Evolutionary conservation across 64 coral and sea anemone genomes (phyloP), one percentile per base, ranked within the genome.

Genomic region (Stichodactyla mertensii): DNA sequence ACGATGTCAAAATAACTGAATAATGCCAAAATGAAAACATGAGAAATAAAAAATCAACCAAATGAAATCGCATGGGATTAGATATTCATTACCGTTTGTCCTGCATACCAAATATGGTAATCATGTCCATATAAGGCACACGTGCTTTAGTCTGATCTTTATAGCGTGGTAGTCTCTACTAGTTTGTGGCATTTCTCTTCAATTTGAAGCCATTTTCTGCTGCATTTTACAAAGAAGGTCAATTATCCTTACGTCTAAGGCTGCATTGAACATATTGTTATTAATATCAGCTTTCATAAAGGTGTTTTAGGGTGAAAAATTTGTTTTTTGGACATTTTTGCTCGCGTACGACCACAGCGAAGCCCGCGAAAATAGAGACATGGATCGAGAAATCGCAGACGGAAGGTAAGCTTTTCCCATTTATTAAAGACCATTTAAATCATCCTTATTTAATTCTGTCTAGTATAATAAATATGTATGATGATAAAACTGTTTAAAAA

Each of bases 91-190:
- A 2, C 78, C 7, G 26, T 51, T 31, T 45, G 20, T 52, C 10
- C 20, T 53, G 6, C 15, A 81, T 14, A 19, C 78, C 53, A 81
- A n/a, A 81, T 81, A 55, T 53, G 52, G 78, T 9, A 52, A 20
- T 53, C 78, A 81, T 53, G 36, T 81, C 78, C 78, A 28, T 81
- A 81, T 81, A 81, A 81, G 78, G 78, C 51, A 53, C 51, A 55
- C 78, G 52, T 81, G 53, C 22, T 79, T 36, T 79, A 26, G 77
- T 79, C 10, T 81, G 78, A 6, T 81, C 78, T 74, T 81, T 52
- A 81, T 81, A 81, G 78, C 78, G 78, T 81, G 78, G 78, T 81
- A 81, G 52, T 54, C 54, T 55, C 52, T 8, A 74, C 22, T 74
- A 13, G 78, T 52, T 53, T 15, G 51, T 55, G 52, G 78, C 13